Evolutionary conservation across 2,888 invertebrate genomes (phyloP).

Genomic region (Erebia palarica): DNA sequence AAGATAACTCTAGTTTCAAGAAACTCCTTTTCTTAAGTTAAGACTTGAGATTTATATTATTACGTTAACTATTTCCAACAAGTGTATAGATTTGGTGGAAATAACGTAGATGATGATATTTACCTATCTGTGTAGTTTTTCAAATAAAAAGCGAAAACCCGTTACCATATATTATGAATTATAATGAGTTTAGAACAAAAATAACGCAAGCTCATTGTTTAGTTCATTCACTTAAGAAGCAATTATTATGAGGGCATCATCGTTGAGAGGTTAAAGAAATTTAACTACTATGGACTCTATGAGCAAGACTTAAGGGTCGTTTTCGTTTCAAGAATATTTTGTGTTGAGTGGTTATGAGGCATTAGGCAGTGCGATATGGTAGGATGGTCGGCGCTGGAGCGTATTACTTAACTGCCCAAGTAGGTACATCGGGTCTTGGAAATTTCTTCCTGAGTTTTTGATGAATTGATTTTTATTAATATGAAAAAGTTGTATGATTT

Average conservation of each 20-base stretch:
- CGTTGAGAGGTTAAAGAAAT: conserved; percentile 45
- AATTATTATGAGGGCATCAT: conserved; percentile 57
- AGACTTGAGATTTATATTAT: no score
- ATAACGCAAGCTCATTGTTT: conserved; percentile 51
- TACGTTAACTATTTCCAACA: no score
- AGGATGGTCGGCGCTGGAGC: conserved; percentile 68
- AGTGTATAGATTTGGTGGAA: no score
- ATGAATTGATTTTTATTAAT: conserved; percentile 44
- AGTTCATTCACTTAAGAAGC: conserved; percentile 75
- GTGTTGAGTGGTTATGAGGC: conserved; percentile 54
- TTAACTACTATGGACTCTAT: conserved; percentile 41
- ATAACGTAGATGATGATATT: neutral
- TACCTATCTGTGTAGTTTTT: neutral
- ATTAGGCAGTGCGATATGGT: conserved; percentile 70
- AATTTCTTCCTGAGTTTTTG: conserved; percentile 64
- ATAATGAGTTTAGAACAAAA: conserved; percentile 38
- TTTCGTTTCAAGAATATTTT: conserved; percentile 28
- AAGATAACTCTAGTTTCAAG: no score
- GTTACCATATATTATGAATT: conserved; percentile 27
- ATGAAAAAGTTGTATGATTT: conserved; percentile 23
- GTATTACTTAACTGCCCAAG: conserved; percentile 45
- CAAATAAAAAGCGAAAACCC: conserved; percentile 1
- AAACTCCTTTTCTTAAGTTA: no score
- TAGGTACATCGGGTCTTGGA: conserved; percentile 36
- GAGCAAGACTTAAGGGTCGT: conserved; percentile 31